These are phyloP conservation scores for Uropetala carovei DNA, from an alignment of 2,888 invertebrate genomes.

Conservation along the genomic window DNA sequence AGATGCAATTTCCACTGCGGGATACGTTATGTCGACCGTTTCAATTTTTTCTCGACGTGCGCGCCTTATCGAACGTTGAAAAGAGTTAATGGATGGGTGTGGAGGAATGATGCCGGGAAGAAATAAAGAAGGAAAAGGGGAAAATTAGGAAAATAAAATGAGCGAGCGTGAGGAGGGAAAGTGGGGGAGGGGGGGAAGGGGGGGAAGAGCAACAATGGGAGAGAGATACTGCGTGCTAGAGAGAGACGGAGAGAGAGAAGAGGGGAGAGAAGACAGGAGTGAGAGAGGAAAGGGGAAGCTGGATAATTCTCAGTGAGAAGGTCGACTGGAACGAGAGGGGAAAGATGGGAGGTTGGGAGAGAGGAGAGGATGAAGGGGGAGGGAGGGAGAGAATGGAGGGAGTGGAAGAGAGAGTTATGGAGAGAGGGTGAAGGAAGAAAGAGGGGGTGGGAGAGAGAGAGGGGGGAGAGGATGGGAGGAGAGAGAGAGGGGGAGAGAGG, in stretches of 20 bases:
- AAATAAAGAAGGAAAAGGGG: neutral
- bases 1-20: no score
- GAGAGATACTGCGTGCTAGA: neutral
- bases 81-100: neutral
- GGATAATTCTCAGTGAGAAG: neutral
- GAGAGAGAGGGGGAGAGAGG: neutral
- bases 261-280: neutral
- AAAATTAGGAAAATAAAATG: neutral
- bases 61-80: neutral
- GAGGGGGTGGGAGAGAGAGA: neutral
- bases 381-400: neutral
- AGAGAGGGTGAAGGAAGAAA: slow-evolving; percentile 13
- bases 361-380: neutral
- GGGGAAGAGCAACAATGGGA: neutral
- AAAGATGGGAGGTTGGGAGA: neutral
- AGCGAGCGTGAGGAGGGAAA: neutral
- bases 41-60: no score
- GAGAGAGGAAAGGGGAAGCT: neutral
- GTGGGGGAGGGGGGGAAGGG: neutral
- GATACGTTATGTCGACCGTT: no score
- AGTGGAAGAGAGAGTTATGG: slow-evolving; percentile 12
- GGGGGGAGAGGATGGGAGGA: neutral
- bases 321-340: neutral
- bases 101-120: neutral
- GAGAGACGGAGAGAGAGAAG: neutral